These are phyloP conservation scores for Alviniconcha strummeri DNA, from an alignment of 2,888 invertebrate genomes.

Conservation along the genomic window DNA sequence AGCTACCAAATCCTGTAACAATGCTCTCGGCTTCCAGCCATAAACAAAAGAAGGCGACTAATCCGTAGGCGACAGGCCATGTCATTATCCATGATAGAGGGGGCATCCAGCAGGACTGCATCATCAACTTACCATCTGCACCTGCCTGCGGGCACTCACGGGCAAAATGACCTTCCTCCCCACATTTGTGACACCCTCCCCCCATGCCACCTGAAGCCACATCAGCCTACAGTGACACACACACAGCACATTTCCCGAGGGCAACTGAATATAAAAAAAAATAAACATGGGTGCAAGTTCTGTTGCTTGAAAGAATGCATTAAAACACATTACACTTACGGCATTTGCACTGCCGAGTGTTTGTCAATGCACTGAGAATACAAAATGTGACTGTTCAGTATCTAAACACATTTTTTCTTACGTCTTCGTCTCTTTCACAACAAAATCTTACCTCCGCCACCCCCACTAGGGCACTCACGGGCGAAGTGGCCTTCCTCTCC, in stretches of 20 bases:
- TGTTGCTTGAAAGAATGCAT: not conserved
- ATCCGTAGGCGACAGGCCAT: not conserved
- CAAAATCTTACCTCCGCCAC: constrained; percentile 20
- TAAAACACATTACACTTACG: no score
- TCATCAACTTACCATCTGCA: constrained; percentile 22
- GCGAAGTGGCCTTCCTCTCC: constrained; percentile 40
- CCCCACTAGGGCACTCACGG: constrained; percentile 32
- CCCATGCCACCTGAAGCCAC: constrained; percentile 12
- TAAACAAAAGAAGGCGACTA: not conserved
- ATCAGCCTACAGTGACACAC: not conserved
- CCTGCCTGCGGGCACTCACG: constrained; percentile 29
- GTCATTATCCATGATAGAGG: not conserved
- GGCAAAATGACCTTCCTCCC: constrained; percentile 35
- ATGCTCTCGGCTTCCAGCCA: not conserved
- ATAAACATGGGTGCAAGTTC: not conserved
- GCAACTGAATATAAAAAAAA: not conserved
- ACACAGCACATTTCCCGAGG: not conserved
- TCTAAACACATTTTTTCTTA: no score
- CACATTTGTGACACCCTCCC: constrained; percentile 32
- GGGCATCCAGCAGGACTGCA: not conserved
- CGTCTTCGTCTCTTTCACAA: not conserved
- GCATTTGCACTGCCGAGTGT: not conserved
- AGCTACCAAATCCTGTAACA: no score
- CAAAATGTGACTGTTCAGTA: not conserved
- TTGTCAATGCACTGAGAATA: not conserved